phyloP scores from a whole-genome alignment of 2,113 vertebrate genomes.

The Semnornis frantzii region DNA sequence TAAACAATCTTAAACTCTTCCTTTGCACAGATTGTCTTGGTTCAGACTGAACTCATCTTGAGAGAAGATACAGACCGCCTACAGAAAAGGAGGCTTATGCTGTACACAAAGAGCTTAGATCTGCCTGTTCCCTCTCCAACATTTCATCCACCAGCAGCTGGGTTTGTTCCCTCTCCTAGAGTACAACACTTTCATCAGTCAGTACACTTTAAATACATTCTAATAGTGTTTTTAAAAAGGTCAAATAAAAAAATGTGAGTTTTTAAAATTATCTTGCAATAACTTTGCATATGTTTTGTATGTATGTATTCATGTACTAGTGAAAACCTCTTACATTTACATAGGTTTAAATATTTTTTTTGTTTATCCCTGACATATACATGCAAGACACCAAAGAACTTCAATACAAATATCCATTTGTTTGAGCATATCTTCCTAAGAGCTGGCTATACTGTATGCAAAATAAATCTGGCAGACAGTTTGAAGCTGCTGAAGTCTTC shows the following conservation, averaged over 20 bases:
- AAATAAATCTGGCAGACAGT: background rate
- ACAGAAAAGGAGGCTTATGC: background rate
- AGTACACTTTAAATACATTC: background rate
- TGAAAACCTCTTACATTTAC: background rate
- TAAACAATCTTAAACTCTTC: background rate
- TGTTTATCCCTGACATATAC: background rate
- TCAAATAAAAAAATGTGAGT: no score
- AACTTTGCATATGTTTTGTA: background rate
- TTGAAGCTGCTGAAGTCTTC: background rate
- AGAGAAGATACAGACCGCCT: background rate
- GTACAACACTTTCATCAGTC: background rate
- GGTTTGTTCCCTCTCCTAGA: background rate
- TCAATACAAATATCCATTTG: background rate
- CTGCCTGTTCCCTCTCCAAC: background rate
- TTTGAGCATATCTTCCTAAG: background rate
- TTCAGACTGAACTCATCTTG: background rate
- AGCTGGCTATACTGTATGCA: background rate
- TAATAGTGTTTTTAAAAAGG: no score
- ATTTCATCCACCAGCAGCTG: background rate
- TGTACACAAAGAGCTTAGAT: background rate
- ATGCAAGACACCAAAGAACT: background rate
- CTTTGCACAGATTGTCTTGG: background rate
- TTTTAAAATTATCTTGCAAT: no score
- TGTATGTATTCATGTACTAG: background rate
- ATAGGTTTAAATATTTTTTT: background rate